A percentile compares a stretch with the other conserved stretches of the same genome.
Conservation (phyloP, 2,113 vertebrate genomes). For the mouse (Mus musculus) region GRCm39 chr12:102408501-102409000, state of each 20-base stretch:
- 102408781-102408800: not conserved
- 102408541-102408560: not conserved
- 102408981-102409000: not conserved
- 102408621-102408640: not conserved
- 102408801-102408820: not conserved
- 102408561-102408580: not conserved
- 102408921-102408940: not conserved
- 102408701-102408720: not conserved
- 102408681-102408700: not conserved
- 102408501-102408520: not conserved
- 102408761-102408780: not conserved
- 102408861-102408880: not conserved
- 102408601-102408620: not conserved
- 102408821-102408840: not conserved
- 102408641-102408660: not conserved
- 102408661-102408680: not conserved
- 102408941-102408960: not conserved
- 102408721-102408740: not conserved
- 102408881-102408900: not conserved
- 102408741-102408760: not conserved
- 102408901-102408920: not conserved
- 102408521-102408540: not conserved
- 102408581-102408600: not conserved
- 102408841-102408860: not conserved
- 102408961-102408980: not conserved